Conservation (phyloP, 1,140 invertebrate genomes). For the Heliothis virescens region DNA sequence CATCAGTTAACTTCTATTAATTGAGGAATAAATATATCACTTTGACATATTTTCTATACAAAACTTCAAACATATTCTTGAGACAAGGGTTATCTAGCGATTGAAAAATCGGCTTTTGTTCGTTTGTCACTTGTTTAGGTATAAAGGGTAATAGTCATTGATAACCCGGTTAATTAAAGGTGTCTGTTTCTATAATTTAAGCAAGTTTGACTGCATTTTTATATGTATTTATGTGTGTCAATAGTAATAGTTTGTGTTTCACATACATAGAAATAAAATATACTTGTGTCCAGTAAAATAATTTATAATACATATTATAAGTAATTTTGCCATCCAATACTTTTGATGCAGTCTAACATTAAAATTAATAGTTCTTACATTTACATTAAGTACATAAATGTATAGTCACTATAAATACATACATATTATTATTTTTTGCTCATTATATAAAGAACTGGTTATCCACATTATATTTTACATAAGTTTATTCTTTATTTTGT, state of each 20-base stretch:
- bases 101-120: background rate
- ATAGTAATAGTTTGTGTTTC: background rate
- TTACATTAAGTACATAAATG: conserved; percentile 18
- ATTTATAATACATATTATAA: background rate
- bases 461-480: background rate
- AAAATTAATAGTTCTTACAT: background rate
- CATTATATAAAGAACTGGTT: conserved; percentile 18
- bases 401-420: conserved; percentile 18
- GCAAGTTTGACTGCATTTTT: conserved; percentile 30
- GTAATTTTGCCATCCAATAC: background rate
- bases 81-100: too few species aligned
- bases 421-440: background rate
- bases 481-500: background rate
- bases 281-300: too few species aligned
- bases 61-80: too few species aligned
- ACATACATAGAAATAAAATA: too few species aligned
- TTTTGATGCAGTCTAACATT: conserved; percentile 14
- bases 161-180: background rate
- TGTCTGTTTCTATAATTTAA: background rate
- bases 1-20: background rate
- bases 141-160: conserved; percentile 29
- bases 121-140: conserved; percentile 25
- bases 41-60: too few species aligned
- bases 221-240: background rate
- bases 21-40: too few species aligned